phyloP scores from a whole-genome alignment of 2,113 vertebrate genomes.

The Podarcis raffonei region DNA sequence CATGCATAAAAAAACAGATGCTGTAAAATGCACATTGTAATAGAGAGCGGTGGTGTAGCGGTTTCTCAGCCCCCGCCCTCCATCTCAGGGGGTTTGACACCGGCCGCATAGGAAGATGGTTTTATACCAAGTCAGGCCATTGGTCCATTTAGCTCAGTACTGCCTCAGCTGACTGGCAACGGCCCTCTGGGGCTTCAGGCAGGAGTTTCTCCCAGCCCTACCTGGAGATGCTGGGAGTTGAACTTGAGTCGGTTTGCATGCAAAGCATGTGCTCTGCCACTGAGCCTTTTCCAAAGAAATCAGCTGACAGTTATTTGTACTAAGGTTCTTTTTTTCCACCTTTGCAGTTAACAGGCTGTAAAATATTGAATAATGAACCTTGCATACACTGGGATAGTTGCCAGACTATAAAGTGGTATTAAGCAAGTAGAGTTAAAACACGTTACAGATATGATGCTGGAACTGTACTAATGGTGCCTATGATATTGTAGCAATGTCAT shows the following conservation, averaged over 20 bases:
- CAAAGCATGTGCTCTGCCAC: too few species aligned
- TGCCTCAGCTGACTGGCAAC: too few species aligned
- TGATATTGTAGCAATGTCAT: not conserved
- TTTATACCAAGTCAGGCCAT: not conserved
- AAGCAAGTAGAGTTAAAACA: not conserved
- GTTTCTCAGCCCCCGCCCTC: not conserved
- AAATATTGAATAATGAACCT: not conserved
- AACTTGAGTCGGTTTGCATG: too few species aligned
- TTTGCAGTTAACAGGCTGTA: not conserved
- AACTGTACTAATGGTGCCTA: not conserved
- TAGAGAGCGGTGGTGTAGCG: not conserved
- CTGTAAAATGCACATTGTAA: not conserved
- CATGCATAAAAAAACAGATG: not conserved
- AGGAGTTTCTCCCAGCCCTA: too few species aligned
- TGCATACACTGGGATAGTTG: not conserved
- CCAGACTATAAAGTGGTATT: not conserved
- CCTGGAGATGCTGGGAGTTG: too few species aligned
- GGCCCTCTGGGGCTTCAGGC: too few species aligned
- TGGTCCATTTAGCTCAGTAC: too few species aligned
- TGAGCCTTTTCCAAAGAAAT: too few species aligned
- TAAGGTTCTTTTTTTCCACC: not conserved
- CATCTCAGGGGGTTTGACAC: not conserved
- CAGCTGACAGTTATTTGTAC: too few species aligned
- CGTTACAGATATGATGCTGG: not conserved
- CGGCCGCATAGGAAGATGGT: not conserved